Conservation (phyloP, 2,888 invertebrate species). For the Chrysodeixis includens region DNA sequence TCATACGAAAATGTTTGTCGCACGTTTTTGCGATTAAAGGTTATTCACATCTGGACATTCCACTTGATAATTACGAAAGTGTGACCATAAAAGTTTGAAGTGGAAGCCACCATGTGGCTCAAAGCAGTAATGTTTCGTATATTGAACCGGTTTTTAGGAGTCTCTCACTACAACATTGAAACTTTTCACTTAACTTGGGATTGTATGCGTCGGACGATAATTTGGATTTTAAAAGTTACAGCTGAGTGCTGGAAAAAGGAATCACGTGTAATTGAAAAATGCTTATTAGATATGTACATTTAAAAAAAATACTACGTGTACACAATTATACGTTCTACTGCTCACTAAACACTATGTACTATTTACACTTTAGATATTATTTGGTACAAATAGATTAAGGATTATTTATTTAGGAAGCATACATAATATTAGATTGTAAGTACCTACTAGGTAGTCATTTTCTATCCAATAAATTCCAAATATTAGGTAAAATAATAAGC, state of each 20-base stretch:
- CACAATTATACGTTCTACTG: too few relatives aligned
- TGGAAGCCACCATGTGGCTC: slow-evolving; percentile 34
- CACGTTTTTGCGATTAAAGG: slow-evolving; percentile 29
- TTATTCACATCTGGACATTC: slow-evolving; percentile 40
- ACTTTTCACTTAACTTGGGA: slow-evolving; percentile 3
- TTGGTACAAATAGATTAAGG: too few relatives aligned
- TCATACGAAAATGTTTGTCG: slow-evolving; percentile 8
- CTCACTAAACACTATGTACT: too few relatives aligned
- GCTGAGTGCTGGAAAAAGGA: not conserved
- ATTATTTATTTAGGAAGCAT: too few relatives aligned
- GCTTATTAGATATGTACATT: not conserved
- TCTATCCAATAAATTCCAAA: too few relatives aligned
- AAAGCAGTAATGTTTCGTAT: slow-evolving; percentile 28
- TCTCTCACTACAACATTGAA: slow-evolving; percentile 5
- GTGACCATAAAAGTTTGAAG: slow-evolving; percentile 50
- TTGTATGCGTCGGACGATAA: not conserved
- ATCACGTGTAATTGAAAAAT: not conserved
- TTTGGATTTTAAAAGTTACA: not conserved
- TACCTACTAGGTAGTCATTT: too few relatives aligned
- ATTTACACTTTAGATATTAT: too few relatives aligned
- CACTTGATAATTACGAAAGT: slow-evolving; percentile 44
- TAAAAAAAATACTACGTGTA: too few relatives aligned
- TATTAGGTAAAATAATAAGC: too few relatives aligned
- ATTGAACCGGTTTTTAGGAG: slow-evolving; percentile 30
- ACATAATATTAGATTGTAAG: too few relatives aligned